A percentile compares a stretch with the other conserved stretches of the same genome.
These are phyloP conservation scores for Channallabes apus DNA, from an alignment of 2,797 vertebrate genomes.

Conservation along the genomic window DNA sequence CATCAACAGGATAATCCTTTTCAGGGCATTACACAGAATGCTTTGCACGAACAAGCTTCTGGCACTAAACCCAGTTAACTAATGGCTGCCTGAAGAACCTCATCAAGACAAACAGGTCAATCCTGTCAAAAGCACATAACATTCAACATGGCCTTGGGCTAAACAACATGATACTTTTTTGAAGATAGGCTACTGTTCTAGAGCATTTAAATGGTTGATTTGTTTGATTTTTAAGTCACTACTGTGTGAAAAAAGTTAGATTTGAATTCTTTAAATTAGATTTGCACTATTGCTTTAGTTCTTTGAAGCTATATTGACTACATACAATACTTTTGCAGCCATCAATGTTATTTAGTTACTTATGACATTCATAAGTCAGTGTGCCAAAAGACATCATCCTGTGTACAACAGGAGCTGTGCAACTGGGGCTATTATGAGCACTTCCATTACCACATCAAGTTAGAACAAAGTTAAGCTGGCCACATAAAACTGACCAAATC, in stretches of 20 bases:
- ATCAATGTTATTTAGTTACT: too few species aligned
- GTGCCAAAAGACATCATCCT: too few species aligned
- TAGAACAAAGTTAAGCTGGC: too few species aligned
- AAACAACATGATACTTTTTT: background rate
- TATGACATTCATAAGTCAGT: too few species aligned
- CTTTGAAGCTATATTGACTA: background rate
- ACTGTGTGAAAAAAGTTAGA: background rate
- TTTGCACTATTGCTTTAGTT: background rate
- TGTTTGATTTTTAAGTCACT: background rate
- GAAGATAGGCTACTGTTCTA: background rate
- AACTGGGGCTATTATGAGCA: too few species aligned
- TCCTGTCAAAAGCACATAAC: background rate
- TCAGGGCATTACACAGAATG: constrained; percentile 31
- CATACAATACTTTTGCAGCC: background rate
- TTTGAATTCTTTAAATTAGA: background rate
- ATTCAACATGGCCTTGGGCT: background rate
- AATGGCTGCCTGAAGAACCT: constrained; percentile 3
- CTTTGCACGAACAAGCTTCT: constrained; percentile 30
- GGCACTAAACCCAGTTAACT: constrained; percentile 33
- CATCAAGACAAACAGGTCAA: constrained; percentile 26
- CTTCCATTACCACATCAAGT: too few species aligned
- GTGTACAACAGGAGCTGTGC: too few species aligned
- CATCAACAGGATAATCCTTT: constrained; percentile 46
- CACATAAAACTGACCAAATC: too few species aligned
- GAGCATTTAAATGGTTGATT: background rate